Conservation (phyloP, 2,113 vertebrate genomes). For the Camarhynchus parvulus region DNA sequence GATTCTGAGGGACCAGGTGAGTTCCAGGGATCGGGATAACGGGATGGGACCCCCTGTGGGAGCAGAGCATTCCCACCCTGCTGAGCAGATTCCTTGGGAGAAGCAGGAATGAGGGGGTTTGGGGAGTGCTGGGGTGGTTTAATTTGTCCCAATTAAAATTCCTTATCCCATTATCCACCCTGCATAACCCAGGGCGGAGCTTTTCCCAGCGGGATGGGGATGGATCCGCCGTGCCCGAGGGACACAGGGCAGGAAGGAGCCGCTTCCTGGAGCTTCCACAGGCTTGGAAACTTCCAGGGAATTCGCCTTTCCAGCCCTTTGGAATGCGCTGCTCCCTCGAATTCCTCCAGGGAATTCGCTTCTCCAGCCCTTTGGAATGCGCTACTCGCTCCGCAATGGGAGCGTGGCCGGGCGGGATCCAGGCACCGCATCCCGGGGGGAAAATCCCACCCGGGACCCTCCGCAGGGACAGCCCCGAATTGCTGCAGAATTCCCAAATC, state of each 20-base stretch:
- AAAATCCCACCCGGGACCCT: fast-evolving
- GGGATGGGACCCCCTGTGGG: background rate
- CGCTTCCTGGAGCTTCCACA: fast-evolving
- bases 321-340: background rate
- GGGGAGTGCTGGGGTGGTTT: background rate
- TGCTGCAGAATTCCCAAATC: background rate
- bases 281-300: background rate
- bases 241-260: background rate
- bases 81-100: background rate
- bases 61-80: background rate
- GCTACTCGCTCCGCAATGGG: background rate
- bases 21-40: background rate
- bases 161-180: fast-evolving
- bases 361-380: background rate
- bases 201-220: background rate
- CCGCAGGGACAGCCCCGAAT: background rate
- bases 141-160: background rate
- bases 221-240: too few species aligned
- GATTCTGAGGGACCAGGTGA: slow-evolving; percentile 20
- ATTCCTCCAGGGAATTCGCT: background rate
- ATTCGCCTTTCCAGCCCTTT: background rate
- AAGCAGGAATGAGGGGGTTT: background rate
- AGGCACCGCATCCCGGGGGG: background rate
- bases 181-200: fast-evolving
- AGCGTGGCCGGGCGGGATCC: background rate